A percentile compares a stretch with the other conserved stretches of the same genome.
These are phyloP conservation scores for Zaprionus gabonicus DNA, from an alignment of 1,140 invertebrate species.

Conservation along the genomic window DNA sequence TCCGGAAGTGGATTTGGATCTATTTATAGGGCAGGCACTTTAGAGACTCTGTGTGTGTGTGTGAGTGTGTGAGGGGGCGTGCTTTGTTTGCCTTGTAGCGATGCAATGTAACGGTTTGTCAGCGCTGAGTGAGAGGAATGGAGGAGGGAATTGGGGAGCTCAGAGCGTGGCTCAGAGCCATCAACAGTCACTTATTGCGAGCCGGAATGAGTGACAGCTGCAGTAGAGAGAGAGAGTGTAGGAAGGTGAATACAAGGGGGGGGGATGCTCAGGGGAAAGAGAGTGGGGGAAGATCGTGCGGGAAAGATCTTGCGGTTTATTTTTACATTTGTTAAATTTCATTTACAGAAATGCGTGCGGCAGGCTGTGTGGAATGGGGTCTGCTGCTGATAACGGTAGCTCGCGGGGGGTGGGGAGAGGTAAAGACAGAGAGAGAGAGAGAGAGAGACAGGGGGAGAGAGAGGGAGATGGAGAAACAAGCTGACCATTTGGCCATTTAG, in stretches of 20 bases:
- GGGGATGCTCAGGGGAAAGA: neutral
- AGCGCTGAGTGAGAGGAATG: slow-evolving; percentile 44
- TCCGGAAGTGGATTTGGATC: slow-evolving; percentile 59
- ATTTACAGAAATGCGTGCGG: slow-evolving; percentile 68
- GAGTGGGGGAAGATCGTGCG: too few species aligned
- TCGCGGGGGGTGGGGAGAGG: neutral
- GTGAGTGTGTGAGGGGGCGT: slow-evolving; percentile 25
- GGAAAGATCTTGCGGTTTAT: slow-evolving; percentile 1
- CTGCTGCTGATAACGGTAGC: slow-evolving; percentile 18
- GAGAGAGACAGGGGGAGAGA: neutral
- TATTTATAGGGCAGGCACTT: slow-evolving; percentile 3
- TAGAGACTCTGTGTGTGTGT: neutral
- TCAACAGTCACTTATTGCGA: slow-evolving; percentile 79
- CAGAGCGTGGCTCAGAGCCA: slow-evolving; percentile 25
- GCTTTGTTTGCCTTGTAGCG: slow-evolving; percentile 39
- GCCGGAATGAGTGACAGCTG: slow-evolving; percentile 72
- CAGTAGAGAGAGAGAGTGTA: neutral
- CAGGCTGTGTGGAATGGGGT: slow-evolving; percentile 29
- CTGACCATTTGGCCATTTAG: slow-evolving; percentile 60
- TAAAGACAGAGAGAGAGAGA: neutral
- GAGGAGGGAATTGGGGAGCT: slow-evolving; percentile 62
- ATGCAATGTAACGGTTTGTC: slow-evolving; percentile 63
- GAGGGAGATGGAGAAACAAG: neutral
- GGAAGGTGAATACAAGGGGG: neutral
- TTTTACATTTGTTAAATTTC: slow-evolving; percentile 73